Base-by-base conservation (phyloP, 2,113 vertebrate species). In the Salminus brasiliensis region DNA sequence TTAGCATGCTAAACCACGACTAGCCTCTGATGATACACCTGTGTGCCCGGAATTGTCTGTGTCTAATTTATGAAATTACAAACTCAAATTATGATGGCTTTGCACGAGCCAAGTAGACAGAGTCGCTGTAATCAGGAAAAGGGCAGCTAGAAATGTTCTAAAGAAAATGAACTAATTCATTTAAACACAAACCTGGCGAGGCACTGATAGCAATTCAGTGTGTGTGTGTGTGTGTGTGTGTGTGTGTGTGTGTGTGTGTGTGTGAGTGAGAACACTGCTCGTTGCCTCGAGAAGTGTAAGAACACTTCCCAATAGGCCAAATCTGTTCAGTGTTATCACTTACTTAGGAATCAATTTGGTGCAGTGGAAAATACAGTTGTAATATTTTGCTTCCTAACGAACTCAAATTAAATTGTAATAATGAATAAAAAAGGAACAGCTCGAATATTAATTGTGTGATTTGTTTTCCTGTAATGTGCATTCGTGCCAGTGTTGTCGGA, bases 11-110 rank as follows among this genome's bases (percentile, higher is more conserved):
- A 23, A 39, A 67, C 78, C 52, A 85, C 81, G 53, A 49, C 78
- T 80, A 39, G 67, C 18, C 72, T 80, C 74, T 27, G 83, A 73
- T 72, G 62, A 81, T 72, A 73, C 81, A 72, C 71, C 47, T 52
- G 74, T 63, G 68, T 76, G 32, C 80, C 43, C 67, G 65, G 27
- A 74, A 66, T 78, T 25, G 8, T 47, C 67, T 65, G 75, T 63
- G 27, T 75, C 36, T 79, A 67, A 84, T 83, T 81, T 84, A 65
- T 84, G 81, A 30, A 85, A 88, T 85, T 78, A 85, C 32, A 74
- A 67, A 62, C 34, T 78, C 76, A 2, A 75, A 84, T 77, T 79
- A n/a, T 39, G 62, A n/a, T 18, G 32, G 29, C 29, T 63, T 21
- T 21, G 5, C 18, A 63, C 32, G 30, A 32, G 18, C 13, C 3